phyloP scores from a whole-genome alignment of 2,113 vertebrate genomes.

The Nasalis larvatus region DNA sequence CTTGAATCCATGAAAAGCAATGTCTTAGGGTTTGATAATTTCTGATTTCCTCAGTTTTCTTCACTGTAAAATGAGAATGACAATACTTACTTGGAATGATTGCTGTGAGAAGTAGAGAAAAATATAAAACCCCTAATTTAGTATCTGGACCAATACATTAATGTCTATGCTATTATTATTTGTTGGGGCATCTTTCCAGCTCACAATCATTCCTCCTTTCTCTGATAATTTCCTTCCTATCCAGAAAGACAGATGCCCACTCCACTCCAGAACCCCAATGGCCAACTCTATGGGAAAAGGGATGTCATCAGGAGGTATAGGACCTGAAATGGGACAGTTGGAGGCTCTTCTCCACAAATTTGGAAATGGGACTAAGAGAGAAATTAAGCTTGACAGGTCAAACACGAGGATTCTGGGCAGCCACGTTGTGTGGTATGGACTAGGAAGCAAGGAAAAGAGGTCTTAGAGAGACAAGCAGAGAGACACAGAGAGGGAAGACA shows the following conservation, averaged over 20 bases:
- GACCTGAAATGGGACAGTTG: neutral
- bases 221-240: neutral
- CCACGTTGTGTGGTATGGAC: accelerated
- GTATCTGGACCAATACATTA: neutral
- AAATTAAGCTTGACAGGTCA: neutral
- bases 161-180: neutral
- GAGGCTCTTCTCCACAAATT: neutral
- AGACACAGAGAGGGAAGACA: neutral
- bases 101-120: neutral
- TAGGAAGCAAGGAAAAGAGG: neutral
- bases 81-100: neutral
- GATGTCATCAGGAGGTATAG: neutral
- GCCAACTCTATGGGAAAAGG: neutral
- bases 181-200: neutral
- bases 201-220: neutral
- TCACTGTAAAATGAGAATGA: neutral
- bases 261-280: neutral
- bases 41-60: neutral
- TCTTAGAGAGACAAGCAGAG: neutral
- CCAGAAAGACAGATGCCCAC: neutral
- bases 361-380: neutral
- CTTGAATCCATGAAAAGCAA: neutral
- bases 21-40: neutral
- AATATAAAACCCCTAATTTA: neutral
- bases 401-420: neutral